Conservation (phyloP, 2,797 vertebrate genomes). For the Hyperoplus lanceolatus region DNA sequence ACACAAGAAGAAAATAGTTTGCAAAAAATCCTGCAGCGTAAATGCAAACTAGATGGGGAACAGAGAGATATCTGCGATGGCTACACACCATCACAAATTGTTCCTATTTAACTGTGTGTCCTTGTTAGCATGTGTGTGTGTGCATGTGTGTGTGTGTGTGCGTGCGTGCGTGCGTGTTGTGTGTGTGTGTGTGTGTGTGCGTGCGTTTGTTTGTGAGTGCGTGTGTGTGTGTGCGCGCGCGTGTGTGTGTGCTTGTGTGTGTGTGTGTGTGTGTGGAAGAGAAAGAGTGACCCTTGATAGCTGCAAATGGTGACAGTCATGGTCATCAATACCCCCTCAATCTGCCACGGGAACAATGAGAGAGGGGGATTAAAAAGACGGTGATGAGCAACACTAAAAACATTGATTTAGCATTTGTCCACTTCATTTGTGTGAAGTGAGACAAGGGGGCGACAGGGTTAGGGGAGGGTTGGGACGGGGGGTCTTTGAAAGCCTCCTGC, state of each 20-base stretch:
- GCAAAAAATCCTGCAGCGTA: constrained; percentile 36
- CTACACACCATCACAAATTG: constrained; percentile 25
- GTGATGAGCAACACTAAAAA: constrained; percentile 86
- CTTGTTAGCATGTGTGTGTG: constrained; percentile 18
- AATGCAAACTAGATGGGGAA: constrained; percentile 46
- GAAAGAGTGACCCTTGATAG: constrained; percentile 82
- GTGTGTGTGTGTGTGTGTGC: no score
- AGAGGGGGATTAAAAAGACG: constrained; percentile 70
- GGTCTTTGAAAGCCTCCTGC: constrained; percentile 77
- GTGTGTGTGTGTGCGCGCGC: background rate
- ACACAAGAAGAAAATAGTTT: constrained; percentile 46
- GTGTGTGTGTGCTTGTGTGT: constrained; percentile 36
- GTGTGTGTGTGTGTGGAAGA: constrained; percentile 25
- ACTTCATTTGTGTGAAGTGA: constrained; percentile 83
- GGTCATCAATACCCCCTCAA: constrained; percentile 85
- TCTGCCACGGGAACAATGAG: constrained; percentile 76
- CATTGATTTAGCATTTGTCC: constrained; percentile 89
- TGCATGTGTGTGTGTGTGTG: no score
- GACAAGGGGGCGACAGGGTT: constrained; percentile 72
- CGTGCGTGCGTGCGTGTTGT: no score
- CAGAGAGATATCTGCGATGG: constrained; percentile 29
- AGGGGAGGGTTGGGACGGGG: constrained; percentile 44
- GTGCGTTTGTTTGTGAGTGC: no score
- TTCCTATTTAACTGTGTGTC: constrained; percentile 56
- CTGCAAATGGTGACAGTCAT: constrained; percentile 69